A percentile compares a stretch with the other conserved stretches of the same genome.
These are phyloP conservation scores for Ibidorhyncha struthersii DNA, from an alignment of 2,113 vertebrate species.

Conservation along the genomic window DNA sequence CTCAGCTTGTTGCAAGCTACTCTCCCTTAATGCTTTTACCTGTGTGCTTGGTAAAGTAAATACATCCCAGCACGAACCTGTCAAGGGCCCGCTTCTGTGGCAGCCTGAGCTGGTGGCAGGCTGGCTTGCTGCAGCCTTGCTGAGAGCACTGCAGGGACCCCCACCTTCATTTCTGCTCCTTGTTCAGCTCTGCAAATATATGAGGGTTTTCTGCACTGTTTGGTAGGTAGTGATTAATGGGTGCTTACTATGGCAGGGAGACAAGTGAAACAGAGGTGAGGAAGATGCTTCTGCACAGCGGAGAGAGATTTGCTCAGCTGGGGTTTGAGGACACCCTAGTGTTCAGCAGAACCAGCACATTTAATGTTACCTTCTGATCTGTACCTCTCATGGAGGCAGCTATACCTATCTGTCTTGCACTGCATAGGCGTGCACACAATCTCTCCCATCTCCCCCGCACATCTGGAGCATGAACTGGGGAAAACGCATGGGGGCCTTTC, in stretches of 20 bases:
- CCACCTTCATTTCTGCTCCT: neutral
- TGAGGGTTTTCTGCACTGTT: neutral
- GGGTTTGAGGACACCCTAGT: neutral
- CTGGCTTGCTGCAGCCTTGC: neutral
- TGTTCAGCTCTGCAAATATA: rapidly evolving
- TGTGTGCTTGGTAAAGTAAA: rapidly evolving
- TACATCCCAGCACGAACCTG: neutral
- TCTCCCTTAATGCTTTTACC: neutral
- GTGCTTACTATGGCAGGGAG: neutral
- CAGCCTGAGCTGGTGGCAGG: neutral
- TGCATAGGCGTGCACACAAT: rapidly evolving
- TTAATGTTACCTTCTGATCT: neutral
- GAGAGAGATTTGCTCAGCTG: neutral
- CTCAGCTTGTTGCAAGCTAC: neutral
- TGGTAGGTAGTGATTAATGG: neutral
- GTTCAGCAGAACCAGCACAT: neutral
- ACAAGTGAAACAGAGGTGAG: neutral
- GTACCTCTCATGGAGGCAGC: rapidly evolving
- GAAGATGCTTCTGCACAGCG: neutral
- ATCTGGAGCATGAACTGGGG: neutral
- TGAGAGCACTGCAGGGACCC: neutral
- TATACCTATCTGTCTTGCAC: neutral
- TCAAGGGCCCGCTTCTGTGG: rapidly evolving
- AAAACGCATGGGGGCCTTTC: neutral
- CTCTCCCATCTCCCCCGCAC: neutral